A percentile compares a stretch with the other conserved stretches of the same genome.
These are phyloP conservation scores for Tanypteryx hageni DNA, from an alignment of 2,888 invertebrate genomes.

Conservation along the genomic window DNA sequence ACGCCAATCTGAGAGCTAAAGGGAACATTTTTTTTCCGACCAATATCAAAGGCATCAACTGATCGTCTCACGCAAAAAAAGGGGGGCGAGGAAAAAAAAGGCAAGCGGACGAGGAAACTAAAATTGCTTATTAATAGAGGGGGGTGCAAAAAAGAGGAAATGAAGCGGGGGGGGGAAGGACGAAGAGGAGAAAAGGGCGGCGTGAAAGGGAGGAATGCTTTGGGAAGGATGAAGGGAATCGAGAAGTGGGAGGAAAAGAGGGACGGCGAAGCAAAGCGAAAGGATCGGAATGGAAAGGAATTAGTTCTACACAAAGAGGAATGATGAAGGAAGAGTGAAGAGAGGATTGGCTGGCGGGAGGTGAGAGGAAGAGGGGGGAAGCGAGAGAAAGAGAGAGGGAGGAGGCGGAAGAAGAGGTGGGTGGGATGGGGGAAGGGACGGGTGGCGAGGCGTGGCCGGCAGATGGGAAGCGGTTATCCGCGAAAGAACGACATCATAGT, in stretches of 20 bases:
- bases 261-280: background rate
- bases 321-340: background rate
- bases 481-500: conserved; percentile 42
- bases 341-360: background rate
- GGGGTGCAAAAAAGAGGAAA: background rate
- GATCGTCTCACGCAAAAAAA: background rate
- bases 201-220: background rate
- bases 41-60: background rate
- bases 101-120: background rate
- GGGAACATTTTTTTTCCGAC: too few relatives aligned
- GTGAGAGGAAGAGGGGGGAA: background rate
- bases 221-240: background rate
- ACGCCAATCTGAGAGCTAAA: too few relatives aligned
- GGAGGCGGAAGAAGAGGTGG: background rate
- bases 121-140: conserved; percentile 38
- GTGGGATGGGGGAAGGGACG: background rate
- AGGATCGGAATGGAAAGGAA: background rate
- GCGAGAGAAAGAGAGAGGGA: background rate
- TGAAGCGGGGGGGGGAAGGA: background rate
- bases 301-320: conserved; percentile 21
- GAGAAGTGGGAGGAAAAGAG: background rate
- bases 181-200: too few relatives aligned
- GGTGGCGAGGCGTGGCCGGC: background rate
- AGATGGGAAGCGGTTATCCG: conserved; percentile 3
- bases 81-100: background rate